These are phyloP conservation scores for Macaria notata DNA, from an alignment of 2,888 invertebrate genomes.

Conservation along the genomic window DNA sequence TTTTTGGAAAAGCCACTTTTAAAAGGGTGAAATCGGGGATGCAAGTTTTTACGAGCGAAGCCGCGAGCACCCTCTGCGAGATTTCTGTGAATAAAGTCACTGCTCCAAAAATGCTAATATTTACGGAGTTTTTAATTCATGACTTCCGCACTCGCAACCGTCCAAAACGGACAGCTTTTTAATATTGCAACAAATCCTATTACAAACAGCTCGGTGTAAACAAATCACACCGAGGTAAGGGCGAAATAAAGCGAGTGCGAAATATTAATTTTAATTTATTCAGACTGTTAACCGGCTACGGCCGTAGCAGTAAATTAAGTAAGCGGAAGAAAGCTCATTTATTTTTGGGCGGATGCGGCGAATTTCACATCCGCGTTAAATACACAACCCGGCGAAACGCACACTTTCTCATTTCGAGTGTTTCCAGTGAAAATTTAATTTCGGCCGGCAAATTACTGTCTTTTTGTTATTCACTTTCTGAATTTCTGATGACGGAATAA, in stretches of 20 bases:
- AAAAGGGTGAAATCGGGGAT: no score
- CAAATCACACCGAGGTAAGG: constrained; percentile 62
- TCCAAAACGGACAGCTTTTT: constrained; percentile 33
- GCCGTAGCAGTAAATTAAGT: constrained; percentile 76
- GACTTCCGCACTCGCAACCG: constrained; percentile 33
- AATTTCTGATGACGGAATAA: constrained; percentile 69
- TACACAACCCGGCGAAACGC: constrained; percentile 71
- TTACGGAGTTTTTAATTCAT: constrained; percentile 28
- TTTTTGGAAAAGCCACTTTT: no score
- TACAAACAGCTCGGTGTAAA: constrained; percentile 59
- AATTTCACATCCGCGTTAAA: constrained; percentile 80
- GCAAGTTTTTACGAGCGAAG: no score
- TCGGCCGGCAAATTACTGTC: constrained; percentile 71
- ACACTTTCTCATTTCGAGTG: constrained; percentile 69
- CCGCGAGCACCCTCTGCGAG: no score
- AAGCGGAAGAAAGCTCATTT: constrained; percentile 81
- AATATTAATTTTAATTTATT: constrained; percentile 79
- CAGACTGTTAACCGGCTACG: constrained; percentile 63
- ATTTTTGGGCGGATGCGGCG: constrained; percentile 80
- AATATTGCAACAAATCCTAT: constrained; percentile 42
- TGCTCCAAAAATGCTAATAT: no score
- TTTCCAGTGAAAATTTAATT: constrained; percentile 78
- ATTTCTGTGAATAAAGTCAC: no score
- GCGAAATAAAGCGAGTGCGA: constrained; percentile 65
- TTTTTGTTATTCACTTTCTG: constrained; percentile 76